A percentile compares a stretch with the other conserved stretches of the same genome.
These are phyloP conservation scores for Autographa pulchrina DNA, from an alignment of 2,888 invertebrate genomes.

Conservation along the genomic window DNA sequence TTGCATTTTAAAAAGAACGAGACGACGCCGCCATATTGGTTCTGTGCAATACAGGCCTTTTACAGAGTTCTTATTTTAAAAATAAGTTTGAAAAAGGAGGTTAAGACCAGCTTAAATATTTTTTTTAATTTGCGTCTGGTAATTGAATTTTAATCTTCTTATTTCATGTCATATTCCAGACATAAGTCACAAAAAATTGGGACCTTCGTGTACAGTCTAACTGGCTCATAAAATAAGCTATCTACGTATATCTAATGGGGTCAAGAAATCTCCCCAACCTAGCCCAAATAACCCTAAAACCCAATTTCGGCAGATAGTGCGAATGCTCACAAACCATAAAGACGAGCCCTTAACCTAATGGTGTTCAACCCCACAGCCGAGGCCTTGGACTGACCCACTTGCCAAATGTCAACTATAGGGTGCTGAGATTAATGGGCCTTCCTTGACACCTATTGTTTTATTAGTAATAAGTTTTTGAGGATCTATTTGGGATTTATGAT, in stretches of 20 bases:
- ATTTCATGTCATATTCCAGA: not conserved
- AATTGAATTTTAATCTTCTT: constrained; percentile 1
- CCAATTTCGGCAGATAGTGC: constrained; percentile 49
- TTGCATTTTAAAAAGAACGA: constrained; percentile 4
- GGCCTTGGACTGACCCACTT: constrained; percentile 74
- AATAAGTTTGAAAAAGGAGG: not conserved
- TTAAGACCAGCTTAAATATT: not conserved
- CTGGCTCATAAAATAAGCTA: not conserved
- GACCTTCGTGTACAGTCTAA: not conserved
- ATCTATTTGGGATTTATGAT: not conserved
- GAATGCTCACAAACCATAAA: constrained; percentile 66
- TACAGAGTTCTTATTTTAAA: not conserved
- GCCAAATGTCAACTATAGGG: constrained; percentile 72
- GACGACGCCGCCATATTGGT: not conserved
- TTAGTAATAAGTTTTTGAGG: constrained; percentile 40
- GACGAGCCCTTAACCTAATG: constrained; percentile 76
- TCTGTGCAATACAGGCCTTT: constrained; percentile 4
- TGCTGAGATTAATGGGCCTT: constrained; percentile 59
- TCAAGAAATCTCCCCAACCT: constrained; percentile 40
- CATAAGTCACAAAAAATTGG: not conserved
- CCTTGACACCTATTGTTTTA: constrained; percentile 57
- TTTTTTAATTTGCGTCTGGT: not conserved
- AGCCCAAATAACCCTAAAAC: constrained; percentile 40
- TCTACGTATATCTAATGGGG: constrained; percentile 21
- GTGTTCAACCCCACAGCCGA: constrained; percentile 56